Base-by-base conservation (phyloP, 1,140 invertebrate genomes). In the Drosophila murphyi region DNA sequence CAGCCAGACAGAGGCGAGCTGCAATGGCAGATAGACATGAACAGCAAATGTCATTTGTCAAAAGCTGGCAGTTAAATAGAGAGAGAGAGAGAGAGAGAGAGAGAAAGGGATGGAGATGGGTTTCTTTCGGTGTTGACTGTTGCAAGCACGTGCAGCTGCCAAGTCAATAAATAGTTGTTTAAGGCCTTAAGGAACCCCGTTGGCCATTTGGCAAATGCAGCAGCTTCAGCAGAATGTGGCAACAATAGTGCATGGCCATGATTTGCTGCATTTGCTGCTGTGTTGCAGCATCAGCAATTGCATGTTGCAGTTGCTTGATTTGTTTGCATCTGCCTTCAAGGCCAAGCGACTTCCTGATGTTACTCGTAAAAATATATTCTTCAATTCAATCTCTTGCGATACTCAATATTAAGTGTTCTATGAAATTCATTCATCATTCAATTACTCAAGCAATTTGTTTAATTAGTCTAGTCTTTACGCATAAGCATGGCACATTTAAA, bases 291-390 rank as follows among this genome's bases (percentile, higher is more conserved):
- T 51, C 60, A 62, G 60, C 47, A 35, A 12, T 41, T 41, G 41
- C 43, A 39, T 10, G 39, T n/a, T 50, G 55, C 55, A 50, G 5
- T 31, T 32, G 34, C n/a, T 50, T 69, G 65, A 70, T 69, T 56
- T 74, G 72, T 74, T 55, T 56, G 65, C 72, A 31, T 41, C 28
- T 41, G 31, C 6, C 48, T 54, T 54, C 48, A 59, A 59, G 70
- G 48, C 39, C 41, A 39, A 5, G 35, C 64, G 64, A 34, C 50
- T 29, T 35, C n/a, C 28, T 34, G 64, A 34, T 35, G 39, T 12
- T 29, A 20, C 20, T 20, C 20, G 20, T 20, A 20, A 20, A 20
- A 20, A 20, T 20, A 20, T 20, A 20, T 20, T 0, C 20, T 20
- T 20, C 20, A 20, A 20, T 20, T 20, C 20, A 20, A 20, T 20